These are phyloP conservation scores for Psephotus haematonotus DNA, from an alignment of 2,113 vertebrate genomes.

Conservation along the genomic window DNA sequence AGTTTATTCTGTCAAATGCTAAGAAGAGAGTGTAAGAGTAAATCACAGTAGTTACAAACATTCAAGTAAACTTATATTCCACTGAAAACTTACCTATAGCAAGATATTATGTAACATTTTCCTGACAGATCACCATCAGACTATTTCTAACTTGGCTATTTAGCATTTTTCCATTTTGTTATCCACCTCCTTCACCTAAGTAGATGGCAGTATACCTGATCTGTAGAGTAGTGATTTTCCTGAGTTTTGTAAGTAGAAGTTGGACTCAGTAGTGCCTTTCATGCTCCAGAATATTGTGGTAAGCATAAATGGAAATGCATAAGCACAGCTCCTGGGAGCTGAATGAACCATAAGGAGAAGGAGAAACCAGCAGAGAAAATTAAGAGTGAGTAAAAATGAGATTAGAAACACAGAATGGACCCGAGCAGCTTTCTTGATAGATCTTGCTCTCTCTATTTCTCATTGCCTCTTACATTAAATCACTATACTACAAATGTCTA, in stretches of 20 bases:
- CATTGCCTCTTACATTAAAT: not conserved
- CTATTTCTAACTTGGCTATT: not conserved
- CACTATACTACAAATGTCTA: not conserved
- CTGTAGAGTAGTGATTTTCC: not conserved
- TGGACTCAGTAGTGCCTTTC: not conserved
- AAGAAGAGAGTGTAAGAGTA: not conserved
- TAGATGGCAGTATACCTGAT: not conserved
- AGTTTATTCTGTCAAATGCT: not conserved
- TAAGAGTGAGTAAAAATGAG: not conserved
- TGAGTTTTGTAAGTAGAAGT: not conserved
- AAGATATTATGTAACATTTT: conserved; percentile 2
- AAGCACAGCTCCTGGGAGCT: not conserved
- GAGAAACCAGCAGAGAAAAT: not conserved
- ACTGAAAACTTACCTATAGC: not conserved
- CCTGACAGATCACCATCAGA: not conserved
- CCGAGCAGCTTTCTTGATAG: not conserved
- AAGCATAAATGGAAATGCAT: not conserved
- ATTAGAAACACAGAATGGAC: not conserved
- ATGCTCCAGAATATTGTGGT: not conserved
- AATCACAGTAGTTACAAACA: not conserved
- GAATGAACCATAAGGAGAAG: not conserved
- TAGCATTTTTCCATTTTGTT: not conserved
- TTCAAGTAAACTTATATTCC: not conserved
- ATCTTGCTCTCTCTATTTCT: not conserved
- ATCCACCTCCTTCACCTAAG: not conserved